phyloP scores from a whole-genome alignment of 2,888 invertebrate species.

The Nymphalis urticae region DNA sequence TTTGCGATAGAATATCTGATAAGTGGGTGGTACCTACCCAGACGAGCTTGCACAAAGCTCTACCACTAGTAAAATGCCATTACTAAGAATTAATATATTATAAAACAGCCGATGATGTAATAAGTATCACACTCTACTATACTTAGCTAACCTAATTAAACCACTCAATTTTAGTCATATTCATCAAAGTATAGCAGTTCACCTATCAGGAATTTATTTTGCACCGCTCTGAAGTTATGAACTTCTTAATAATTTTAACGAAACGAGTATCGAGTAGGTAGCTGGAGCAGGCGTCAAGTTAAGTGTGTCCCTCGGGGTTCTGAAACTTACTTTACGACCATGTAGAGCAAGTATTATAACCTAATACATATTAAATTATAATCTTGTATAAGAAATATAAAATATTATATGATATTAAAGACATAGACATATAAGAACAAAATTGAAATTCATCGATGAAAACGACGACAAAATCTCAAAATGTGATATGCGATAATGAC shows the following conservation, averaged over 20 bases:
- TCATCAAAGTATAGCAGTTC: background rate
- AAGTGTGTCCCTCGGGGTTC: conserved; percentile 5
- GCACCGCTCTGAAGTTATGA: background rate
- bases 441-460: no score
- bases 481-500: no score
- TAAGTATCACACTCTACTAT: no score
- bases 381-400: background rate
- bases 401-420: background rate
- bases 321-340: conserved; percentile 1
- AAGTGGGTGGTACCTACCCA: no score
- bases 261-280: background rate
- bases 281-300: conserved; percentile 5
- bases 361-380: background rate
- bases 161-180: background rate
- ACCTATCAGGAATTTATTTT: background rate
- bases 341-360: conserved; percentile 3
- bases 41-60: no score
- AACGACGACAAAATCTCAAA: no score
- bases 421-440: no score
- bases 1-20: no score
- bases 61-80: no score
- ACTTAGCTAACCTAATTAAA: no score
- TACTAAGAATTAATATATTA: no score
- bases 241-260: background rate
- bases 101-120: no score